These are phyloP conservation scores for Montipora foliosa DNA, from an alignment of 64 coral and sea anemone genomes.

Conservation along the genomic window DNA sequence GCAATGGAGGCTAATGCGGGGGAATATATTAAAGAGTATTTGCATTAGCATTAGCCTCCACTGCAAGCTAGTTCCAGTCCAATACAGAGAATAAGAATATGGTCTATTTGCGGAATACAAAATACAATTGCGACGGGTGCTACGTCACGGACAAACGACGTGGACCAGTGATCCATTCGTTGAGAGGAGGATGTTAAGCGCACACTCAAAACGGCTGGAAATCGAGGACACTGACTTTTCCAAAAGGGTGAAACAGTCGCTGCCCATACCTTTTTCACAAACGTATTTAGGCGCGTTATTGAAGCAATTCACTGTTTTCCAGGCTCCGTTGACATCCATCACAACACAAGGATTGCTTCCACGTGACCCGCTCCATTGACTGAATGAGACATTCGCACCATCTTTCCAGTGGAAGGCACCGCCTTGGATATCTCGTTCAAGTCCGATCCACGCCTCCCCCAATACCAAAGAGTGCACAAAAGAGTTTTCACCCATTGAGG, in stretches of 20 bases:
- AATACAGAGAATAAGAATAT: too few relatives aligned
- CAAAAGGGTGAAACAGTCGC: not conserved
- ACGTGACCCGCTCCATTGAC: not conserved
- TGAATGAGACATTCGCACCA: not conserved
- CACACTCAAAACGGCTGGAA: too few relatives aligned
- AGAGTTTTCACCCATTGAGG: conserved; percentile 21
- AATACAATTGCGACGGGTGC: too few relatives aligned
- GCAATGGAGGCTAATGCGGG: too few relatives aligned
- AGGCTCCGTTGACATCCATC: not conserved
- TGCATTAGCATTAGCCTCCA: too few relatives aligned
- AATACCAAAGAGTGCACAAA: not conserved
- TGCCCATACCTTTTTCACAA: conserved; percentile 35
- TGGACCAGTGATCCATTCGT: too few relatives aligned
- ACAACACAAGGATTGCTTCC: not conserved
- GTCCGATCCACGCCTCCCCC: conserved; percentile 27
- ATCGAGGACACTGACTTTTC: too few relatives aligned
- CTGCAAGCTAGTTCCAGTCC: too few relatives aligned
- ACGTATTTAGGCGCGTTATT: not conserved
- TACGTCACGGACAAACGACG: too few relatives aligned
- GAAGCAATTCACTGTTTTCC: not conserved
- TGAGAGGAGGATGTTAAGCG: too few relatives aligned
- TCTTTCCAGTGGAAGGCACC: not conserved
- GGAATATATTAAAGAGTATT: too few relatives aligned
- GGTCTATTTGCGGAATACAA: too few relatives aligned
- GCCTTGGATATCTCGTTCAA: not conserved